Evolutionary conservation across 53 echinoderm and acorn worm genomes (phyloP).

Genomic region (Stichopus horrens): DNA sequence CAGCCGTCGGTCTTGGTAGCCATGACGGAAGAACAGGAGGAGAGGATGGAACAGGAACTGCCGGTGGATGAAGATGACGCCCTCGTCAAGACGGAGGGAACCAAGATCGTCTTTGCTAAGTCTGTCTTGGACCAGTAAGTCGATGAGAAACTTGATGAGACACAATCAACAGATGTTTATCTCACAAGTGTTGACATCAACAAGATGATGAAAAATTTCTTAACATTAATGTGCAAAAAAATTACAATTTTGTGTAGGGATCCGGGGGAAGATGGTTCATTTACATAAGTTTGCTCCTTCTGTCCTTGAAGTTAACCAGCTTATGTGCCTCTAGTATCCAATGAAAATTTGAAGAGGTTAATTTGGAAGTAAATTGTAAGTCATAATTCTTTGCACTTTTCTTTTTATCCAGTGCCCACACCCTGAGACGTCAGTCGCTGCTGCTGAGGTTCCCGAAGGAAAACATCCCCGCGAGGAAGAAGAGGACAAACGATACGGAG

Average conservation of each 20-base stretch:
- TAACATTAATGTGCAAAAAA: no score
- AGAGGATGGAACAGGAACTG: conserved; percentile 73
- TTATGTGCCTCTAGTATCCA: no score
- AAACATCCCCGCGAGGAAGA: conserved; percentile 80
- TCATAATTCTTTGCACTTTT: background rate
- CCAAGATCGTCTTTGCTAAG: conserved; percentile 90
- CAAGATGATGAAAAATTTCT: background rate
- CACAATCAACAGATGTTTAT: no score
- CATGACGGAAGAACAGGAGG: conserved; percentile 99
- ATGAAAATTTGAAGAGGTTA: no score
- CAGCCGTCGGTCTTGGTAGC: conserved; percentile 85
- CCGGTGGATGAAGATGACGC: conserved; percentile 91
- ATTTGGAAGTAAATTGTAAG: no score
- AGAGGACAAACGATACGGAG: conserved; percentile 70
- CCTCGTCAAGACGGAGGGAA: conserved; percentile 96
- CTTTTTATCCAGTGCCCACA: conserved; percentile 65
- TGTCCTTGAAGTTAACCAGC: no score
- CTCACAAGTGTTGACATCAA: conserved; percentile 29
- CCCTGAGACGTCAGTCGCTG: conserved; percentile 76
- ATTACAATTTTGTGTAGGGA: no score
- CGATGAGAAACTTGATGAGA: background rate
- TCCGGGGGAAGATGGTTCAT: no score
- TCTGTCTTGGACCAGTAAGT: conserved; percentile 91
- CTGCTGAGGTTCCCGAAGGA: conserved; percentile 95
- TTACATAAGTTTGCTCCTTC: no score